Conservation (phyloP, 2,113 vertebrate species). For the Coturnix japonica region DNA sequence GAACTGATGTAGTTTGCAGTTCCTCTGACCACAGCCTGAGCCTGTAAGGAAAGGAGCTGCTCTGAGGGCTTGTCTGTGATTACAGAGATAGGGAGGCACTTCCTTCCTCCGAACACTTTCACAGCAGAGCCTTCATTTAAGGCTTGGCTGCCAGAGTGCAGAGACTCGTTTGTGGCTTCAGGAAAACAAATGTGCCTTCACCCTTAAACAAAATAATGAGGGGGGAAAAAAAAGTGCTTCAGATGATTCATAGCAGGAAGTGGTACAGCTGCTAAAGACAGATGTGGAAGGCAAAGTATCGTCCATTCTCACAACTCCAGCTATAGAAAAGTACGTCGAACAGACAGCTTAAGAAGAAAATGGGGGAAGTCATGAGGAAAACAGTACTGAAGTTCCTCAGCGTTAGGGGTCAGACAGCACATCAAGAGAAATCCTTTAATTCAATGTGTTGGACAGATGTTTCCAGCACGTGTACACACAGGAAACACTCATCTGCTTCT, state of each 20-base stretch:
- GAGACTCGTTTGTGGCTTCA: slow-evolving; percentile 2
- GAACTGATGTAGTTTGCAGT: not conserved
- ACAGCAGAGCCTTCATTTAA: not conserved
- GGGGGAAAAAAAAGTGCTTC: not conserved
- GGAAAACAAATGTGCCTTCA: slow-evolving; percentile 58
- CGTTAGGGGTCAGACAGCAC: not conserved
- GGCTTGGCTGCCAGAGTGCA: slow-evolving; percentile 23
- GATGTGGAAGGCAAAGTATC: slow-evolving; percentile 13
- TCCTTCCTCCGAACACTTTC: slow-evolving; percentile 9
- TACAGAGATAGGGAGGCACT: not conserved
- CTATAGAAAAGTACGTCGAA: not conserved
- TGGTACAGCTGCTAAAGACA: slow-evolving; percentile 51
- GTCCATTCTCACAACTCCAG: not conserved
- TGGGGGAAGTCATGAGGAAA: slow-evolving; percentile 47
- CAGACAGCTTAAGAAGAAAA: slow-evolving; percentile 12
- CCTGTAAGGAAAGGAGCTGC: not conserved
- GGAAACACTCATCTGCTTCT: slow-evolving; percentile 25
- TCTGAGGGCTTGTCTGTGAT: not conserved
- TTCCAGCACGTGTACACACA: slow-evolving; percentile 34
- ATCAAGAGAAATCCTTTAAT: slow-evolving; percentile 49
- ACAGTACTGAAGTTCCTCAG: not conserved
- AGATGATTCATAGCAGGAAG: slow-evolving; percentile 64
- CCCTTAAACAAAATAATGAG: slow-evolving; percentile 25
- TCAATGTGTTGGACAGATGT: slow-evolving; percentile 37
- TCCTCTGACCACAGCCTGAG: not conserved